A percentile compares a stretch with the other conserved stretches of the same genome.
phyloP scores from a whole-genome alignment of 2,797 vertebrate genomes.

The Danio kyathit region DNA sequence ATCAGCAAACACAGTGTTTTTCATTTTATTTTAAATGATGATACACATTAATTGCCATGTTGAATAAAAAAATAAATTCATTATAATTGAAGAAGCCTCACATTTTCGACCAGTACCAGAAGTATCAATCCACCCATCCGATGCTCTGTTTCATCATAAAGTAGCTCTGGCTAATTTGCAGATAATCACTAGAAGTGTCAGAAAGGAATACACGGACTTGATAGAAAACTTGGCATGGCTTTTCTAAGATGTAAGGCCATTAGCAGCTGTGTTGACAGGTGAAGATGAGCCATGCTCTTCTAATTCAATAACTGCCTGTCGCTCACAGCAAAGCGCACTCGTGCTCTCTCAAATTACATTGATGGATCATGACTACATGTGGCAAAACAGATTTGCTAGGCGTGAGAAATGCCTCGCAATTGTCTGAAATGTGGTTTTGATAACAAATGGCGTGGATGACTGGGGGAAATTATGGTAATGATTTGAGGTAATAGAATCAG shows the following conservation, averaged over 20 bases:
- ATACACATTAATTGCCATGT: no score
- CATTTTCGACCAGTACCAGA: not conserved
- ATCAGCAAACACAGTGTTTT: not conserved
- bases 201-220: conserved; percentile 1
- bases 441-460: conserved; percentile 74
- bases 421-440: conserved; percentile 69
- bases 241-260: conserved; percentile 39
- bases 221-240: conserved; percentile 32
- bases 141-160: not conserved
- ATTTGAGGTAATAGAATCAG: conserved; percentile 77
- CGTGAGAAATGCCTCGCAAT: conserved; percentile 62
- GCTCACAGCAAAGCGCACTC: conserved; percentile 72
- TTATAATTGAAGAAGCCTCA: not conserved
- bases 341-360: conserved; percentile 79
- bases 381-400: conserved; percentile 76
- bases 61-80: conserved; percentile 1
- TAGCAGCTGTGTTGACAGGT: conserved; percentile 62
- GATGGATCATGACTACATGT: conserved; percentile 74
- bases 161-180: conserved; percentile 5
- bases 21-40: not conserved
- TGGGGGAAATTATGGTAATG: conserved; percentile 78
- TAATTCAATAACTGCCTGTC: conserved; percentile 75
- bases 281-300: conserved; percentile 71
- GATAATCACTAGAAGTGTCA: conserved; percentile 22
- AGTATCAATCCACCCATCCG: not conserved